Evolutionary conservation across 1,140 invertebrate genomes (phyloP).

Genomic region (Mya arenaria): DNA sequence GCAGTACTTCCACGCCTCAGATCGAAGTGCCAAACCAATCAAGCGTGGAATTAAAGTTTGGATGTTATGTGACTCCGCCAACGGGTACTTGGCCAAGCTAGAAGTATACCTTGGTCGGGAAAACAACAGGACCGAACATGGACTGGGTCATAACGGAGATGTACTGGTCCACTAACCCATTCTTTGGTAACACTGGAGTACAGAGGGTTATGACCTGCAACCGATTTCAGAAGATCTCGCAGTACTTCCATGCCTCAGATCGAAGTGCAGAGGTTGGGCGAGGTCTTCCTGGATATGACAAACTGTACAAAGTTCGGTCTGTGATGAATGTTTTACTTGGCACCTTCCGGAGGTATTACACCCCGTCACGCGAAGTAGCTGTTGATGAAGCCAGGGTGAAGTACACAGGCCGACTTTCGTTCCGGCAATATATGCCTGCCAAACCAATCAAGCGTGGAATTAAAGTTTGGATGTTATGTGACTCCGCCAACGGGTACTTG

Average conservation of each 20-base stretch:
- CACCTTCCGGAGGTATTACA: background rate
- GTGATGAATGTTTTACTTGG: background rate
- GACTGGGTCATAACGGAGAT: slow-evolving; percentile 13
- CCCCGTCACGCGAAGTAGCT: slow-evolving; percentile 17
- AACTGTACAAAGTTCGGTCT: background rate
- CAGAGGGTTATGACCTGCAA: slow-evolving; percentile 39
- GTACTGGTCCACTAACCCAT: slow-evolving; percentile 51
- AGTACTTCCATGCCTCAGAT: slow-evolving; percentile 61
- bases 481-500: slow-evolving; percentile 54
- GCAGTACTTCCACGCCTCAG: slow-evolving; percentile 61
- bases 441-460: slow-evolving; percentile 81
- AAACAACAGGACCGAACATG: slow-evolving; percentile 18
- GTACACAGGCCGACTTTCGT: slow-evolving; percentile 77
- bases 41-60: slow-evolving; percentile 7
- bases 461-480: slow-evolving; percentile 74
- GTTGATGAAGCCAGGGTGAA: slow-evolving; percentile 80
- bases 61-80: slow-evolving; percentile 20
- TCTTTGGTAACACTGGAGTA: slow-evolving; percentile 42
- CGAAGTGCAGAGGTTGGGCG: background rate
- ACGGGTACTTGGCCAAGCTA: background rate
- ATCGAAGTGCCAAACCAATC: slow-evolving; percentile 40
- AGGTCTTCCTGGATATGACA: slow-evolving; percentile 6
- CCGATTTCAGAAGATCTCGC: slow-evolving; percentile 53
- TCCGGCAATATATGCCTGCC: slow-evolving; percentile 79
- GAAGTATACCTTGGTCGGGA: slow-evolving; percentile 10